Base-by-base conservation (phyloP, 2,888 invertebrate species). In the Lithophane semibrunnea region DNA sequence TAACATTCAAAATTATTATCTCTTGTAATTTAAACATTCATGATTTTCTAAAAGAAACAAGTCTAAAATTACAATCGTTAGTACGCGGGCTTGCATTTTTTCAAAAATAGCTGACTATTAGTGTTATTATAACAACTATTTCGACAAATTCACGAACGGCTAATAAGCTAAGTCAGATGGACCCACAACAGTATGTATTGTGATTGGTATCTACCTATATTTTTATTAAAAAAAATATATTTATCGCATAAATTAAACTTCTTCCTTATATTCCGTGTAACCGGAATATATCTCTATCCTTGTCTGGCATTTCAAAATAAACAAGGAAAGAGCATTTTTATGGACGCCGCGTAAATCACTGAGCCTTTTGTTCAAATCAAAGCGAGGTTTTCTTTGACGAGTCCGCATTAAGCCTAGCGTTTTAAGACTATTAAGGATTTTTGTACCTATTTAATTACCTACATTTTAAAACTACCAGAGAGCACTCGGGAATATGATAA, bases 291-390 rank as follows among this genome's bases (percentile, higher is more conserved):
- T 69, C 73, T 78, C 83, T 73, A 85, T 87, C 87, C 73, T 73
- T 73, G 61, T 87, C 85, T 70, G 66, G 65, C 73, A 12, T 79
- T 66, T 72, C 18, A 73, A 78, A 88, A 80, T 80, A 83, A 83
- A 87, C 73, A 86, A 76, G 67, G 88, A 83, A 10, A 67, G 79
- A 56, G 49, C 65, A 77, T 77, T 86, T 87, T 86, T 80, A 88
- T 73, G 67, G 75, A 81, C 47, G 63, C 69, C 37, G 42, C 83
- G 85, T 88, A 86, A 87, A 88, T 87, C 83, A 86, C 76, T 61
- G 69, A 37, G 60, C 68, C 82, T 77, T 87, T 87, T 88, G 88
- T 87, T 85, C 60, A 80, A 86, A 86, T 88, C 88, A 88, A 88
- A 88, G 88, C 42, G 76, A 75, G 80, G 54, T 76, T 81, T 83